phyloP scores from a whole-genome alignment of 2,113 vertebrate genomes.

The Catharus fuscescens region DNA sequence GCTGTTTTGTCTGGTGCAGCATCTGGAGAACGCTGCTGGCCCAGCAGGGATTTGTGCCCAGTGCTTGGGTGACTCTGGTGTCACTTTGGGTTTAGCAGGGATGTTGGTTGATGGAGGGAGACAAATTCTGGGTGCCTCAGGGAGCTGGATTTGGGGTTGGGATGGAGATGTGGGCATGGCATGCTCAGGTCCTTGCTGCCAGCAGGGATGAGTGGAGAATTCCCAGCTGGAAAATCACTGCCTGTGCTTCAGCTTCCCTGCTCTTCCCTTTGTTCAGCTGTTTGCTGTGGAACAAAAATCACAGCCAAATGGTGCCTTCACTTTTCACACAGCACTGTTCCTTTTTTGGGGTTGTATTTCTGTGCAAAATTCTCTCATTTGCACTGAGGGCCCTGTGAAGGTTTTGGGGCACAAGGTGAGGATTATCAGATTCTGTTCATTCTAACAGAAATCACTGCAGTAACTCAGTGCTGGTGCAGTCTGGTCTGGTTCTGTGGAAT shows the following conservation, averaged over 20 bases:
- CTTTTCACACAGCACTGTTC: rapidly evolving
- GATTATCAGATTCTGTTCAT: background rate
- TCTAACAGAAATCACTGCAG: background rate
- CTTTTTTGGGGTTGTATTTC: background rate
- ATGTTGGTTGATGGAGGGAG: background rate
- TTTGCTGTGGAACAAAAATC: background rate
- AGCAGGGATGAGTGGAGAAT: background rate
- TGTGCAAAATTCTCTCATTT: background rate
- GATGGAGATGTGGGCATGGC: background rate
- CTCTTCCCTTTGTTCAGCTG: background rate
- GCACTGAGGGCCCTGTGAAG: rapidly evolving
- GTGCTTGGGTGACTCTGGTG: background rate
- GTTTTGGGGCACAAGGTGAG: background rate
- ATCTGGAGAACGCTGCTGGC: background rate
- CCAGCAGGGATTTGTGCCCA: background rate
- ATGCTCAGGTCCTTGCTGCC: background rate
- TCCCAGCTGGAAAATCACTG: background rate
- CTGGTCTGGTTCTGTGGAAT: background rate
- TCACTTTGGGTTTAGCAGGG: background rate
- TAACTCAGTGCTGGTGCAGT: no score
- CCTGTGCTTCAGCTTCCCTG: rapidly evolving
- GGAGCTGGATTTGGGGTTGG: background rate
- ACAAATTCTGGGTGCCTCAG: background rate
- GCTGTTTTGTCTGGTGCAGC: background rate
- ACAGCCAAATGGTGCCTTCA: rapidly evolving